These are phyloP conservation scores for Wasmannia auropunctata DNA, from an alignment of 1,140 invertebrate species.

Conservation along the genomic window DNA sequence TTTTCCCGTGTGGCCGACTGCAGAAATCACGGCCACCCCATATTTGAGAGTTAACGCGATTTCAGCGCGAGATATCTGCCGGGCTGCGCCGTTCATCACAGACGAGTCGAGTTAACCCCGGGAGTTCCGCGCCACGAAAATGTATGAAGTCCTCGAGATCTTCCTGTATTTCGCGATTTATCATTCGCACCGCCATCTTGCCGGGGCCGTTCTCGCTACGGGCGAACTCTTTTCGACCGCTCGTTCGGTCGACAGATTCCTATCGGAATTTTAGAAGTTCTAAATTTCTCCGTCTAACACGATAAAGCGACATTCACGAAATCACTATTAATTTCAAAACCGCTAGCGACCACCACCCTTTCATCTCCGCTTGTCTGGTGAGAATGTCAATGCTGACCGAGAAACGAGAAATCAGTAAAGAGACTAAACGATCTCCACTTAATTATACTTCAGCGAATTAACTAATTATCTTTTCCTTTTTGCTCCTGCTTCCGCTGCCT, in stretches of 20 bases:
- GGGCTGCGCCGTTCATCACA: conserved; percentile 65
- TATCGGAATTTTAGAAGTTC: not conserved
- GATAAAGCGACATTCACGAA: not conserved
- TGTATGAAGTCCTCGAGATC: conserved; percentile 69
- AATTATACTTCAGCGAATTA: conserved; percentile 73
- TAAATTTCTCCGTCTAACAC: not conserved
- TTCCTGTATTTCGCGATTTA: conserved; percentile 58
- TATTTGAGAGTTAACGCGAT: conserved; percentile 62
- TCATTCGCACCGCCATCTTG: conserved; percentile 63
- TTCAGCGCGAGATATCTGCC: conserved; percentile 53
- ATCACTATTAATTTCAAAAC: conserved; percentile 37
- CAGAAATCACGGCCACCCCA: conserved; percentile 41
- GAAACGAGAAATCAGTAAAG: conserved; percentile 5
- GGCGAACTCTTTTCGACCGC: not conserved
- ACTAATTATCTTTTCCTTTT: conserved; percentile 73
- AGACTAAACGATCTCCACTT: conserved; percentile 58
- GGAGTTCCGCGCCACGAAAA: conserved; percentile 60
- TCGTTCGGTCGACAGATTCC: not conserved
- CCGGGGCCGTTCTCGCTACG: not conserved
- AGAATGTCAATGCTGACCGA: not conserved
- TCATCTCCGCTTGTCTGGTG: not conserved
- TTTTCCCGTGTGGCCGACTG: conserved; percentile 27
- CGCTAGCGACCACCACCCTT: not conserved
- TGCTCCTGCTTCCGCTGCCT: not conserved
- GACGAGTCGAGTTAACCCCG: conserved; percentile 57